Evolutionary conservation across 2,888 invertebrate species (phyloP), one percentile per base, ranked within the genome.

Genomic region (Chydorus sphaericus): DNA sequence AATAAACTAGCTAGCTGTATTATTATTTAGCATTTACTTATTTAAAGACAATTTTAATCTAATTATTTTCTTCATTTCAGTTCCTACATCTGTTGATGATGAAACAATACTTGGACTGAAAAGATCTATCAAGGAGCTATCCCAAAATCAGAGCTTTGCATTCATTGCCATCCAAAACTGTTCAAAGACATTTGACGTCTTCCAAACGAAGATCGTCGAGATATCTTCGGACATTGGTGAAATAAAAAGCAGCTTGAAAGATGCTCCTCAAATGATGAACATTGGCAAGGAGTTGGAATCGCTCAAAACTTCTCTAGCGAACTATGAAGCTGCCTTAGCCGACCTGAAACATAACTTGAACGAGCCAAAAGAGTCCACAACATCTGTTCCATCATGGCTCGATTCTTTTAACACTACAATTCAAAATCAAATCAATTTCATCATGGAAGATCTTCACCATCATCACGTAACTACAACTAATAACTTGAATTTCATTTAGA

Each of bases 211-310:
- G 18, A 44, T 44, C 14, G 28, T 28, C 14, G 14, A 14, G 14
- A n/a, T 44, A n/a, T 26, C 26, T 7, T 23, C 26, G 23, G 44
- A 44, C 44, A 28, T 44, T 28, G 28, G 44, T 14, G 28, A 44
- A 10, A 44, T 44, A 10, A 44, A 44, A 44, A 28, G 28, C 44
- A 44, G 44, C 14, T 28, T 44, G 26, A 44, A 44, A 23, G 44
- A 44, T 23, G 44, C 44, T 28, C 44, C 44, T 26, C 44, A 44
- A 44, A 44, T 44, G 44, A 26, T 44, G 11, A 44, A 44, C 44
- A 44, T 44, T 23, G 44, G 44, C 23, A 44, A 44, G 28, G 44
- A 44, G 26, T 14, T 44, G 11, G 44, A 44, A 14, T 44, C 44
- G 1, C 18, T 44, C 14, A 44, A 44, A 23, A 26, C 44, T 28